phyloP scores from a whole-genome alignment of 2,113 vertebrate species.

The Halcyon senegalensis region DNA sequence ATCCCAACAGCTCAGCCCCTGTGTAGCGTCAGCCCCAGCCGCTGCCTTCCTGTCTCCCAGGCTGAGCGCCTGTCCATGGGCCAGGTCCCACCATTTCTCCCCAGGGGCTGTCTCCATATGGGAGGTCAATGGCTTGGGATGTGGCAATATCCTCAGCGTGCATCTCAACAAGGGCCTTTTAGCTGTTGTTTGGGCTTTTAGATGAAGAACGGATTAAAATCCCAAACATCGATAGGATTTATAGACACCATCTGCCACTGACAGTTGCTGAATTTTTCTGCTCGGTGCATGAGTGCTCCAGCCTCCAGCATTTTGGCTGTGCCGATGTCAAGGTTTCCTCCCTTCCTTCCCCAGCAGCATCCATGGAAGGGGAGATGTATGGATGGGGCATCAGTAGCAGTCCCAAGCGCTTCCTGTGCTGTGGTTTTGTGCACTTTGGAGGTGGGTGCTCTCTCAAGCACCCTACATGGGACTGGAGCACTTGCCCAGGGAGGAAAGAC shows the following conservation, averaged over 20 bases:
- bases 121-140: neutral
- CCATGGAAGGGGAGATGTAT: rapidly evolving
- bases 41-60: rapidly evolving
- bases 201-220: neutral
- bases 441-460: neutral
- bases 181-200: neutral
- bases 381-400: neutral
- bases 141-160: neutral
- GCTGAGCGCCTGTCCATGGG: rapidly evolving
- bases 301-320: neutral
- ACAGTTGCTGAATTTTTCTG: neutral
- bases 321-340: neutral
- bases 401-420: neutral
- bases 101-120: rapidly evolving
- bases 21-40: neutral
- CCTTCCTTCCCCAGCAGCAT: neutral
- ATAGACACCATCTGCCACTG: constrained; percentile 32
- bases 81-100: neutral
- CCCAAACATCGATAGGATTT: constrained; percentile 10
- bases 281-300: neutral
- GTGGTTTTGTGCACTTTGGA: neutral
- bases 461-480: neutral
- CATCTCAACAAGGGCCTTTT: neutral
- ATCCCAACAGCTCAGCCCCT: rapidly evolving
- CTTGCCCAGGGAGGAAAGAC: neutral